Evolutionary conservation across 2,113 vertebrate species (phyloP), one percentile per base, ranked within the genome.

Genomic region (Dromiciops gliroides): DNA sequence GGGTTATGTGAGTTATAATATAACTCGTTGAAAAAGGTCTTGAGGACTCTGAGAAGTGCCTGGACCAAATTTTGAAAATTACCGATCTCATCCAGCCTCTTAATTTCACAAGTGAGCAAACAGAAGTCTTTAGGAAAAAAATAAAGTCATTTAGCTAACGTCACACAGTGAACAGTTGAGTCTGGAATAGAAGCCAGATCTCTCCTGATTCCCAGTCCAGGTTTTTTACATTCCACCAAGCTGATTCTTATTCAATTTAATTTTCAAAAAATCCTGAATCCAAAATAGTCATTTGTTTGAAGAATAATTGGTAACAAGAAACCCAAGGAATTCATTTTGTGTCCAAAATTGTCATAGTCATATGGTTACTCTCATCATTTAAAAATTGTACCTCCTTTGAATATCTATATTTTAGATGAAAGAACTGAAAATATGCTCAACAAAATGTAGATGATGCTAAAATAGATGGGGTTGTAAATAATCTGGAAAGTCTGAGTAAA

Each of bases 231-330:
- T 9, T 89, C 0, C 22, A 11, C 52, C n/a, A 28, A 26, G 25
- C n/a, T 8, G n/a, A 83, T 44, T 44, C 19, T 83, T 23, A 44
- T 44, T 47, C 26, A 3, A n/a, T 37, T 83, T 91, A 28, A 26
- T 0, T 8, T 11, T 50, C 44, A 47, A 8, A 91, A 53, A 28
- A 23, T 94, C n/a, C 37, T 37, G 6, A 47, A 88, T 93, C 48
- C 14, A 53, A 92, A 89, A 26, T 37, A 14, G 90, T 93, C 51
- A 75, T 93, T 94, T 94, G 50, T 50, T 90, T 44, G 67, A 89
- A 89, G 89, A 22, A 89, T 31, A 91, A 91, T 23, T 75, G 52
- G 50, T 47, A 92, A 56, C 47, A 89, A 51, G n/a, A 50, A 24
- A 53, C 3, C 8, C 11, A 37, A 25, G 90, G 91, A 75, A 31